Conservation (phyloP, 2,113 vertebrate species). For the Phocoena sinus region DNA sequence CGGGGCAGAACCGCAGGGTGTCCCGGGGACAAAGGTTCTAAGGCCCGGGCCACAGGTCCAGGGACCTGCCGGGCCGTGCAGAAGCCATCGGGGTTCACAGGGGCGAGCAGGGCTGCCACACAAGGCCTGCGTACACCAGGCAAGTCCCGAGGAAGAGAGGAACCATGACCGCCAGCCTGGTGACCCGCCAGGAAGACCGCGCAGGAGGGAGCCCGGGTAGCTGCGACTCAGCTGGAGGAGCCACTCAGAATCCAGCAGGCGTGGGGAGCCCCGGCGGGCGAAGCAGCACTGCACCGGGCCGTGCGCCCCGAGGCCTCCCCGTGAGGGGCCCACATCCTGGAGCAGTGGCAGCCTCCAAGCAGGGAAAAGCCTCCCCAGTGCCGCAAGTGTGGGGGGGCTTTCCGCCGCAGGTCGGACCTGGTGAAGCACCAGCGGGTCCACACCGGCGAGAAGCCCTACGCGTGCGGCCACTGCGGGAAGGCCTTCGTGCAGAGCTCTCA, state of each 20-base stretch:
- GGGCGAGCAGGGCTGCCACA: neutral
- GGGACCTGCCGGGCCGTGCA: neutral
- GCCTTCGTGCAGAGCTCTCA: neutral
- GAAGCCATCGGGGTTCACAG: neutral
- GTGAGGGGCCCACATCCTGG: neutral
- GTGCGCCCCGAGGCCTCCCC: too few relatives aligned
- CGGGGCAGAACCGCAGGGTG: neutral
- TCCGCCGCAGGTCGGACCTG: neutral
- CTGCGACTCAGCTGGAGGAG: rapidly evolving
- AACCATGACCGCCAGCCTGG: neutral
- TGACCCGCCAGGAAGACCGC: rapidly evolving
- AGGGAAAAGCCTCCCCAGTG: neutral
- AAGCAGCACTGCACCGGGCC: neutral
- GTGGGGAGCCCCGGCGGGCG: neutral
- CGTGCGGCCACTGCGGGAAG: neutral
- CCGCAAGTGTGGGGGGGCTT: rapidly evolving
- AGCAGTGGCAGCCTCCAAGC: neutral
- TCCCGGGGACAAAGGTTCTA: neutral
- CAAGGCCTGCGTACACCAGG: neutral
- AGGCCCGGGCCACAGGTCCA: rapidly evolving
- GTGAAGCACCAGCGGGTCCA: slow-evolving; percentile 7
- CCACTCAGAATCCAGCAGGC: neutral
- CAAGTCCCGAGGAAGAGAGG: neutral
- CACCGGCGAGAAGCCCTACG: slow-evolving; percentile 55
- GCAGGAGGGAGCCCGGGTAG: too few relatives aligned